These are phyloP conservation scores for Agrotis exclamationis DNA, from an alignment of 2,888 invertebrate genomes.

Conservation along the genomic window DNA sequence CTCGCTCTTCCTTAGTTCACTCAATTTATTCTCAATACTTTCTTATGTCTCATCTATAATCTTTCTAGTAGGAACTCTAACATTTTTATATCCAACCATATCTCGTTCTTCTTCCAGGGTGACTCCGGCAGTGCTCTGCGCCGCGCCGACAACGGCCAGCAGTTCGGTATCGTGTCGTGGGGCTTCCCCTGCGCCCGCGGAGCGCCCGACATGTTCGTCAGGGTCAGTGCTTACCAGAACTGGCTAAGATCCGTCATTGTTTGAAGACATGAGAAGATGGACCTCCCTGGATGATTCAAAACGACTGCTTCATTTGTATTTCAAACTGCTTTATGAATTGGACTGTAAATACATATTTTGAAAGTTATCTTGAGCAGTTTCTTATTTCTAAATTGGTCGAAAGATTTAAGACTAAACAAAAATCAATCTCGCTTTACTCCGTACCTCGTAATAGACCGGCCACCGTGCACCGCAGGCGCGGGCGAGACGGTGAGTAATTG, in stretches of 20 bases:
- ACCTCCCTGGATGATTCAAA: background rate
- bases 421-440: background rate
- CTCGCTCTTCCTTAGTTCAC: background rate
- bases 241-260: conserved; percentile 63
- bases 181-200: conserved; percentile 81
- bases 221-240: conserved; percentile 69
- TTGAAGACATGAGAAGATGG: conserved; percentile 30
- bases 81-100: background rate
- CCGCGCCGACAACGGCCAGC: conserved; percentile 59
- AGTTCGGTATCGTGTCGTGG: conserved; percentile 82
- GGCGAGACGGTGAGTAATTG: no score
- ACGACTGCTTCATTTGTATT: conserved; percentile 6
- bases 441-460: background rate
- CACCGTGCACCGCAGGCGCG: no score
- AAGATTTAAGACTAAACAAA: background rate
- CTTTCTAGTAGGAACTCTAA: no score
- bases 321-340: background rate
- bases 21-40: background rate
- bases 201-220: conserved; percentile 78
- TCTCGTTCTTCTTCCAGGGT: conserved; percentile 67
- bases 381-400: background rate
- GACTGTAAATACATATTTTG: conserved; percentile 23
- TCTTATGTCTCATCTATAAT: background rate
- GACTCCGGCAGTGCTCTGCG: conserved; percentile 80
- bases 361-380: background rate